phyloP scores from a whole-genome alignment of 2,888 invertebrate genomes.

The Priocnemis perturbator region DNA sequence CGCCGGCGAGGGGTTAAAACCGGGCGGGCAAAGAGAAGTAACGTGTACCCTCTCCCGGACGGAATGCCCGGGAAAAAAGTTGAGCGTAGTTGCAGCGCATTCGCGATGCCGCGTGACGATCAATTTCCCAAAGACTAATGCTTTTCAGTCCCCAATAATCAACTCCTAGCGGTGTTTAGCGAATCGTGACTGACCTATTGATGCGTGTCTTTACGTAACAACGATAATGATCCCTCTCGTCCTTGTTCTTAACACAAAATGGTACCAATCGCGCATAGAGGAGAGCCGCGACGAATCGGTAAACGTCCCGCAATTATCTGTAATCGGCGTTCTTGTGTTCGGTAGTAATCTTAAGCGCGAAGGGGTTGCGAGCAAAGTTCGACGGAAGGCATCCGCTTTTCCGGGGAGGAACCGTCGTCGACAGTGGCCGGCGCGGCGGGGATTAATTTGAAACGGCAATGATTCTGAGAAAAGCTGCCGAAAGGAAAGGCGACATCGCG shows the following conservation, averaged over 20 bases:
- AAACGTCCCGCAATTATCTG: neutral
- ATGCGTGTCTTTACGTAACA: conserved; percentile 18
- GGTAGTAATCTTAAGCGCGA: too few species aligned
- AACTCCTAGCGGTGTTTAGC: too few species aligned
- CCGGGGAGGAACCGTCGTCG: too few species aligned
- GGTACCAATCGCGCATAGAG: conserved; percentile 12
- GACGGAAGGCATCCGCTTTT: too few species aligned
- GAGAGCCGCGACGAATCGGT: conserved; percentile 14
- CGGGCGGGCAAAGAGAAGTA: conserved; percentile 31
- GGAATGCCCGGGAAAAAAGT: too few species aligned
- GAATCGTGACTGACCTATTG: conserved; percentile 4
- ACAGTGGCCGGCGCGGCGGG: too few species aligned
- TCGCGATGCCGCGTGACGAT: conserved; percentile 1
- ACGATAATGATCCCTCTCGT: conserved; percentile 19
- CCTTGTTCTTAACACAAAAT: neutral
- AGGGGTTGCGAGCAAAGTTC: too few species aligned
- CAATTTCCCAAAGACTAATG: neutral
- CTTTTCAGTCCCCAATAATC: too few species aligned
- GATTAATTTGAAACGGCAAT: too few species aligned
- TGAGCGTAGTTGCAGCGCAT: too few species aligned
- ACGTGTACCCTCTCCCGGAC: conserved; percentile 27
- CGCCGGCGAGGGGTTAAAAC: conserved; percentile 43
- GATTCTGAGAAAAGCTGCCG: too few species aligned
- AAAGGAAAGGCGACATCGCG: conserved; percentile 7
- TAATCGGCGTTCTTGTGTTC: too few species aligned